Evolutionary conservation across 1,140 invertebrate genomes (phyloP), one percentile per base, ranked within the genome.

Genomic region (Rhizoglyphus robini): DNA sequence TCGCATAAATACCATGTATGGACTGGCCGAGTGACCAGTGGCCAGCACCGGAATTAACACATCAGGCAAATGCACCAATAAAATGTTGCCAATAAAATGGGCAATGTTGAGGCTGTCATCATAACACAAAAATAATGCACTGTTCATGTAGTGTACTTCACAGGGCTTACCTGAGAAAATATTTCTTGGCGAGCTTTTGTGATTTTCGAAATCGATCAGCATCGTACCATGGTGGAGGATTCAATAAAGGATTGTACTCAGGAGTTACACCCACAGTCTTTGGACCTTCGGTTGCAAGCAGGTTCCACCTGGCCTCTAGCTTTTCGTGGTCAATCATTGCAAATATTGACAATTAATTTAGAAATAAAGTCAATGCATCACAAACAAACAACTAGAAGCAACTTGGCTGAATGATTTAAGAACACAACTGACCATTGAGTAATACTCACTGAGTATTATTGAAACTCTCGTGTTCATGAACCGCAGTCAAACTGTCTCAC

Each of bases 241-340:
- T 1, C n/a, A 31, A 31, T 8, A 64, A 25, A 2, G 63, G 63
- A 51, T 64, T 64, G n/a, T n/a, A 48, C 5, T 54, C 4, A 8
- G 13, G 11, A 34, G 25, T 49, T 8, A 48, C 46, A 32, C 63
- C 63, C 5, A 23, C 20, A 30, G 46, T 64, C n/a, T 51, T 2
- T 2, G 46, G 63, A 20, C 46, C 63, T 30, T 31, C 46, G 2
- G 18, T 29, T 1, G 46, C 46, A 41, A 64, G 30, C 18, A 48
- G 1, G 1, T 57, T 1, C 63, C 63, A 64, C 20, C 25, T 30
- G 18, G 30, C 13, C 4, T 66, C 29, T 48, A 68, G 30, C 13
- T 68, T 80, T 74, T 58, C 79, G 79, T 41, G 67, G 29, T 60
- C 30, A 46, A 60, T 32, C 54, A 58, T 58, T 3, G 2, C 29